Base-by-base conservation (phyloP, 2,888 invertebrate species). In the Eupelmus urozonus region DNA sequence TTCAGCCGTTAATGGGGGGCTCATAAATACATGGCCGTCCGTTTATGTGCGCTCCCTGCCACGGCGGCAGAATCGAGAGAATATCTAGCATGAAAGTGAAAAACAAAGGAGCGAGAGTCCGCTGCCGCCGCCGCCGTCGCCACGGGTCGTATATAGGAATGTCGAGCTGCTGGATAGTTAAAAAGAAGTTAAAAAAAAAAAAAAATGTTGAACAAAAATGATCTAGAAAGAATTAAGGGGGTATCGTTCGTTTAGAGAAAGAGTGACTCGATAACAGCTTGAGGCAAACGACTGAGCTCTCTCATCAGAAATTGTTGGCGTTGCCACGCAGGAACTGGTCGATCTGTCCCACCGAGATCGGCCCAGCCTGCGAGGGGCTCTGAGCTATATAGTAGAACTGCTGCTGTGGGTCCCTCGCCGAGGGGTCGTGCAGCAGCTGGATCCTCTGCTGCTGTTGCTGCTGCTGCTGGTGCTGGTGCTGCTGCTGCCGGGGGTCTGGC, bases 251-350 rank as follows among this genome's bases (percentile, higher is more conserved):
- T 34, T 34, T 34, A 20, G 34, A 40, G 20, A 59, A 0, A 45
- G 45, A 69, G 65, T 74, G 65, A 79, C 72, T 73, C 72, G 76
- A 65, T 53, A 53, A 63, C 27, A 49, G 20, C 67, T 29, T 25
- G 25, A 51, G 57, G 18, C 18, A 27, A 20, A 34, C 1, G 13
- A 4, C 9, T 34, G 11, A 27, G 40, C 34, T 16, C 13, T 20
- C 73, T 78, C 69, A n/a, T n/a, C n/a, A 80, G 29, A 70, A 76
- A 57, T 25, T 65, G 42, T 29, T 42, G 27, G 34, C 69, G 11
- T 60, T 55, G 75, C 94, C 94, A 89, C 95, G 92, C 80, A 96
- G 92, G 90, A 95, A 96, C 75, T 95, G 94, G 87, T 95, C 95
- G 85, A 96, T 95, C 88, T 95, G 95, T 5, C 95, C 94, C 51